Base-by-base conservation (phyloP, 2,797 vertebrate genomes). In the Allobates femoralis region DNA sequence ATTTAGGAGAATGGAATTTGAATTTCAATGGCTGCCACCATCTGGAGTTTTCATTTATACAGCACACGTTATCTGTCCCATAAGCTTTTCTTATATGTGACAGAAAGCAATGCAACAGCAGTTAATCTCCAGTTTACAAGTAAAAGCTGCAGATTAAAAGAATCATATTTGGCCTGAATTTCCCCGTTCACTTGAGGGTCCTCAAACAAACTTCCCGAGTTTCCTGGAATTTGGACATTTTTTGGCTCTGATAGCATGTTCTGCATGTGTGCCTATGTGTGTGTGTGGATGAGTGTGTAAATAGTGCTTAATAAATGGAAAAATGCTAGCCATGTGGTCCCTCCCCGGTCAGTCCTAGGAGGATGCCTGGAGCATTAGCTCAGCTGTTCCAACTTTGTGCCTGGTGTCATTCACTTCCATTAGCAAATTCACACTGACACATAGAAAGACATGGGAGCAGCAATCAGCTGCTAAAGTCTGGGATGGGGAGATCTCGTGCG, bases 341-440 rank as follows among this genome's bases (percentile, higher is more conserved):
- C 92, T 87, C 86, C 86, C 82, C 90, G 82, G 89, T 87, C 55
- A 51, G 87, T 87, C 53, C 83, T 90, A 79, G 89, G 90, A 93
- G 90, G 88, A 91, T 90, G 93, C 91, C 91, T 91, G 85, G 87
- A 92, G 90, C 91, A 90, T 92, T 90, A 91, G 91, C 88, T 94
- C 92, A 94, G 92, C 93, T 93, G 92, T 89, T 90, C 51, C 0
- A 80, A 89, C 89, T 91, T 90, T 32, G 34, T 5, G 89, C 90
- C 83, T 88, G 89, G 92, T 88, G 90, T 92, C 90, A 86, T 89
- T 91, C 91, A 90, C 92, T 93, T 93, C 91, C 92, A 93, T 92
- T 90, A 92, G 92, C 92, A 93, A 93, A 92, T 92, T 90, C 91
- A 89, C 91, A 92, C 89, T 91, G 91, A 93, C 92, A 92, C 90